Conservation (phyloP, 1,140 invertebrate genomes). For the Listronotus oregonensis region DNA sequence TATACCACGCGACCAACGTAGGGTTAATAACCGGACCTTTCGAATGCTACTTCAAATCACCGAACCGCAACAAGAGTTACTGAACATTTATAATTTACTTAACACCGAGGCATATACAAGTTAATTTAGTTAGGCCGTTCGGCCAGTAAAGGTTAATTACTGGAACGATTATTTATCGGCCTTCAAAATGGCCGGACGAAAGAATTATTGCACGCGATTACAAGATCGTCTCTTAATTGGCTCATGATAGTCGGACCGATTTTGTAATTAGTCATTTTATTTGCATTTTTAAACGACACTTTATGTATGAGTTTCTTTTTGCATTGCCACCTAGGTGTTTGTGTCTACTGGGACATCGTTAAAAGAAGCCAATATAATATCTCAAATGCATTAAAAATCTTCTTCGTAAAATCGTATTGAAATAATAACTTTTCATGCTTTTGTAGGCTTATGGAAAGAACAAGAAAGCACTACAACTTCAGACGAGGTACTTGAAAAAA, state of each 20-base stretch:
- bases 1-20: too few species aligned
- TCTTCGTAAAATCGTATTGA: too few species aligned
- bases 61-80: constrained; percentile 14
- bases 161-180: constrained; percentile 17
- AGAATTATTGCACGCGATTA: constrained; percentile 18
- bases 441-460: too few species aligned
- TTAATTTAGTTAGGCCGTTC: constrained; percentile 17
- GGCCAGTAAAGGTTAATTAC: constrained; percentile 15
- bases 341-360: too few species aligned
- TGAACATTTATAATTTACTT: constrained; percentile 22
- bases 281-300: constrained; percentile 17
- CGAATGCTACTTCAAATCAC: constrained; percentile 11
- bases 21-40: neutral
- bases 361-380: too few species aligned
- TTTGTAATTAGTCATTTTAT: constrained; percentile 17
- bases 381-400: too few species aligned
- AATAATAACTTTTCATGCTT: too few species aligned
- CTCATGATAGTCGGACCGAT: constrained; percentile 9
- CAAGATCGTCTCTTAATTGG: constrained; percentile 17
- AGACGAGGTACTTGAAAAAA: too few species aligned
- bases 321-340: constrained; percentile 3
- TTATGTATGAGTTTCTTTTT: neutral
- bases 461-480: too few species aligned
- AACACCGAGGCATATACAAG: constrained; percentile 15
- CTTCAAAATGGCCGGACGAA: constrained; percentile 12